These are phyloP conservation scores for Brachionus manjavacas DNA, from an alignment of 1,140 invertebrate species.

Conservation along the genomic window DNA sequence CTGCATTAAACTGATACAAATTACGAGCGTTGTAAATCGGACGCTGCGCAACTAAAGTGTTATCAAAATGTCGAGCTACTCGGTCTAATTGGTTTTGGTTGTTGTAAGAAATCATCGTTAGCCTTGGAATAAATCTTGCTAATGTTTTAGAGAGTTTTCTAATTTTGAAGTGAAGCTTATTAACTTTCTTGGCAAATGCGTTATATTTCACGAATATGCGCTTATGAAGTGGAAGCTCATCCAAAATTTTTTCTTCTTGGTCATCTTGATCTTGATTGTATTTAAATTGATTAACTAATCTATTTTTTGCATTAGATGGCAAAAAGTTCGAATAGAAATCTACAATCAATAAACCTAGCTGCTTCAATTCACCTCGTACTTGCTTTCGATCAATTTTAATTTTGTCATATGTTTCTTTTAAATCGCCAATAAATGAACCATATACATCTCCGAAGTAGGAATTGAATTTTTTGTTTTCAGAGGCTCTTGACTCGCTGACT, in stretches of 20 bases:
- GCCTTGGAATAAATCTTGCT: neutral
- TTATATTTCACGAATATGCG: neutral
- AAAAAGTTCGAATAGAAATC: neutral
- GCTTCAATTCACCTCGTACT: neutral
- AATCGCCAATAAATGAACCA: neutral
- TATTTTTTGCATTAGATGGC: neutral
- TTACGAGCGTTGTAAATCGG: neutral
- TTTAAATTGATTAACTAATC: neutral
- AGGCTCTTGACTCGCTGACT: neutral
- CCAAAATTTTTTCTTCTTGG: neutral
- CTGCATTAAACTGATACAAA: constrained; percentile 35
- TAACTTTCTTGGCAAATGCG: neutral
- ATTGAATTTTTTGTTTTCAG: neutral
- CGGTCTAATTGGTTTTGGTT: neutral
- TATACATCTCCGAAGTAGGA: constrained; percentile 37
- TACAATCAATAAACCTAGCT: neutral
- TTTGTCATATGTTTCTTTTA: neutral
- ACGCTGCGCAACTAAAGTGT: neutral
- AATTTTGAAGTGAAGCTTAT: neutral
- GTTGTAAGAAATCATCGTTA: neutral
- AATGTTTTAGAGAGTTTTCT: neutral
- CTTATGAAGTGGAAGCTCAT: neutral
- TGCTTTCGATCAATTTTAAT: neutral
- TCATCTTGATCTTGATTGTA: neutral
- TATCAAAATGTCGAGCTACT: neutral